phyloP scores from a whole-genome alignment of 1,140 invertebrate genomes.

The Drosophila malerkotliana region DNA sequence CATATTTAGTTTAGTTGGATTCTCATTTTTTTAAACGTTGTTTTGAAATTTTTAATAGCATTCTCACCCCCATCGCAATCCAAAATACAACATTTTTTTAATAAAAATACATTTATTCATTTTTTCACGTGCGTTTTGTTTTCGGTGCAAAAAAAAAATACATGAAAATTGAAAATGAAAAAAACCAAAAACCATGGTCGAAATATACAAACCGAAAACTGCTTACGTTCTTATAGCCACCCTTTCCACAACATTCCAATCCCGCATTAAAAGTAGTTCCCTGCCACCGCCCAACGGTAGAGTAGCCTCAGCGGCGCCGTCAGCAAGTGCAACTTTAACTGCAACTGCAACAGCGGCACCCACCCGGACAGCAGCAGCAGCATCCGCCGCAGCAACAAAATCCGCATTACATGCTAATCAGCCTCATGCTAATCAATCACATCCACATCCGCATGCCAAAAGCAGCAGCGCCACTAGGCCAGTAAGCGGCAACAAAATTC shows the following conservation, averaged over 20 bases:
- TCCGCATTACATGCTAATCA: constrained; percentile 74
- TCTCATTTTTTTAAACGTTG: constrained; percentile 28
- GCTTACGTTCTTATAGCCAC: constrained; percentile 85
- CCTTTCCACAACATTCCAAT: constrained; percentile 85
- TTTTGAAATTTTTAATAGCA: constrained; percentile 46
- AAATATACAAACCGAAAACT: constrained; percentile 61
- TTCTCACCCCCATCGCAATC: constrained; percentile 38
- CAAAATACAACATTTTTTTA: constrained; percentile 33
- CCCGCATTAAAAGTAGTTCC: constrained; percentile 85
- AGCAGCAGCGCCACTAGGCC: constrained; percentile 33
- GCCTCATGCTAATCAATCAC: constrained; percentile 71
- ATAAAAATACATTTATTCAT: constrained; percentile 57
- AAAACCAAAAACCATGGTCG: constrained; percentile 43
- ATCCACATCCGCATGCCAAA: constrained; percentile 62
- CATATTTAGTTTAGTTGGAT: constrained; percentile 27
- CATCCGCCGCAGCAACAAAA: constrained; percentile 54
- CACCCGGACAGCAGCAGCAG: constrained; percentile 38
- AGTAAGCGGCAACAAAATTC: constrained; percentile 25
- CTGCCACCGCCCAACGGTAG: constrained; percentile 82
- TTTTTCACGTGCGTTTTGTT: constrained; percentile 74
- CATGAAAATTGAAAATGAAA: constrained; percentile 30
- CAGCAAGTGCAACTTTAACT: background rate
- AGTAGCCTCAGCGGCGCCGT: constrained; percentile 71
- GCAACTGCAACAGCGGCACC: constrained; percentile 54
- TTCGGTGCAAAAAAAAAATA: constrained; percentile 51